phyloP scores from a whole-genome alignment of 2,113 vertebrate genomes.

The Daphoenositta chrysoptera region DNA sequence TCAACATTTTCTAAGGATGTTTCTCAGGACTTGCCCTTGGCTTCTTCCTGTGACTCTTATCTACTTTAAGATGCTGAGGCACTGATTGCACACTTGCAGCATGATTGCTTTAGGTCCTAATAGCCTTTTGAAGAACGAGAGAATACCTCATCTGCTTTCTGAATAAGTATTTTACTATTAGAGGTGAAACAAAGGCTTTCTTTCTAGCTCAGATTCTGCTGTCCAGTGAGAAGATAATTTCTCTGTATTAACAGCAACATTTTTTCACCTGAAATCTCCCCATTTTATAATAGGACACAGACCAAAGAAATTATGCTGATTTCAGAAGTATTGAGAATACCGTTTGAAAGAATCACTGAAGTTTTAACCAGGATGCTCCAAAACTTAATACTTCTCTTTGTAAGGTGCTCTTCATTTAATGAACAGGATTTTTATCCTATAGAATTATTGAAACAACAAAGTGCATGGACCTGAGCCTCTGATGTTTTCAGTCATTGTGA shows the following conservation, averaged over 20 bases:
- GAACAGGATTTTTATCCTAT: neutral
- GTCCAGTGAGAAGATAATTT: neutral
- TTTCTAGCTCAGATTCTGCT: neutral
- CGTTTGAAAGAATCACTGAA: neutral
- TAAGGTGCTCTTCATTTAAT: neutral
- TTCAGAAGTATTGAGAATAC: neutral
- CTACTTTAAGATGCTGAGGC: neutral
- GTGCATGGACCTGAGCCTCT: neutral
- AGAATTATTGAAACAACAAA: neutral
- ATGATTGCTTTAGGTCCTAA: neutral
- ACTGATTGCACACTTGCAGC: neutral
- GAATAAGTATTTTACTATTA: neutral
- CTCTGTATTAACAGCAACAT: neutral
- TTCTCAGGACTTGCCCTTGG: neutral
- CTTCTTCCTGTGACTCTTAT: neutral
- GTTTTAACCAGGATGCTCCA: neutral
- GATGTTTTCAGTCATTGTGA: neutral
- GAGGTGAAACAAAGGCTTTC: neutral
- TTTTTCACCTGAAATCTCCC: neutral
- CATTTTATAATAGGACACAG: neutral
- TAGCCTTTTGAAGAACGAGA: neutral
- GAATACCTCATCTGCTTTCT: neutral
- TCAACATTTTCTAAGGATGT: neutral
- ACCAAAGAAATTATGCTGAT: neutral
- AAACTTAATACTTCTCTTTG: neutral